Conservation (phyloP, 1,140 invertebrate species). For the Panulirus ornatus region DNA sequence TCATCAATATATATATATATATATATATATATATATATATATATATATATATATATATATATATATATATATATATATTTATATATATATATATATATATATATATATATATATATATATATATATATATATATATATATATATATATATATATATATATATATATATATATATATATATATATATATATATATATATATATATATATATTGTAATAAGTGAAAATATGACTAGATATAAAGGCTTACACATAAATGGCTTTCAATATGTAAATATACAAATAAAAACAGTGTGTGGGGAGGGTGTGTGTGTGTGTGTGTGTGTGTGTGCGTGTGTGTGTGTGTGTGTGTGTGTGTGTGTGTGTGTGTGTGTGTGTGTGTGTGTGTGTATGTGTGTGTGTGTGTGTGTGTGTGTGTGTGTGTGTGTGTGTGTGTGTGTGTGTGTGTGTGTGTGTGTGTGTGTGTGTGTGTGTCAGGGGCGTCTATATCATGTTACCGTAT, state of each 20-base stretch:
- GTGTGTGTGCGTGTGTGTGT: too few species aligned
- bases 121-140: conserved; percentile 34
- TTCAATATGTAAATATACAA: conserved; percentile 7
- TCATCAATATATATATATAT: too few species aligned
- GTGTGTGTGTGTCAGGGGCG: conserved; percentile 29
- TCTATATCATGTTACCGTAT: conserved; percentile 55
- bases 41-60: too few species aligned
- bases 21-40: too few species aligned
- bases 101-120: conserved; percentile 42
- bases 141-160: conserved; percentile 32
- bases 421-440: conserved; percentile 22
- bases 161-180: conserved; percentile 32
- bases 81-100: conserved; percentile 45
- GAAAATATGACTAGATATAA: neutral
- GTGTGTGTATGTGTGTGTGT: conserved; percentile 3
- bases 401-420: conserved; percentile 7
- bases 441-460: conserved; percentile 34
- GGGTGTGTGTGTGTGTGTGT: too few species aligned
- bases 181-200: conserved; percentile 30
- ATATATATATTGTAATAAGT: too few species aligned
- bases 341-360: too few species aligned
- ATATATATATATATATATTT: conserved; percentile 27
- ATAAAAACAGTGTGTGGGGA: too few species aligned
- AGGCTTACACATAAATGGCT: neutral
- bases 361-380: neutral